Conservation (phyloP, 2,797 vertebrate species). For the Sebastes goodei region DNA sequence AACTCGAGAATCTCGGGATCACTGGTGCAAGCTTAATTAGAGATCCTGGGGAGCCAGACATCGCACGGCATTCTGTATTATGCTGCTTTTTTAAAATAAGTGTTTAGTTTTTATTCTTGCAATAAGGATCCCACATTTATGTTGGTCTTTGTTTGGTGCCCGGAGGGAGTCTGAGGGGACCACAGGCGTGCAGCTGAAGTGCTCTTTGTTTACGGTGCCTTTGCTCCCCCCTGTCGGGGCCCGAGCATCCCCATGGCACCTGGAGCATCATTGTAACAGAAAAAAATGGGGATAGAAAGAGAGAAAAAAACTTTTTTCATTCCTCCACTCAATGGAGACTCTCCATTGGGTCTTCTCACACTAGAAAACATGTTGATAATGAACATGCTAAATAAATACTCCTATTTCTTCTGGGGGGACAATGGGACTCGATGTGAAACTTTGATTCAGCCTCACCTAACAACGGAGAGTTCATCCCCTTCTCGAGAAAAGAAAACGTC, state of each 20-base stretch:
- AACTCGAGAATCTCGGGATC: conserved; percentile 84
- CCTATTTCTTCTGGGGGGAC: conserved; percentile 76
- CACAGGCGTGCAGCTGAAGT: conserved; percentile 87
- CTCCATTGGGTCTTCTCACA: conserved; percentile 80
- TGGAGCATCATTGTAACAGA: conserved; percentile 90
- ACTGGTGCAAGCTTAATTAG: conserved; percentile 87
- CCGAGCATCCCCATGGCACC: conserved; percentile 85
- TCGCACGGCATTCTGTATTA: conserved; percentile 83
- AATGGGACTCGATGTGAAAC: conserved; percentile 84
- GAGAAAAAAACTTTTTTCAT: conserved; percentile 79
- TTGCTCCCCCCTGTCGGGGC: conserved; percentile 79
- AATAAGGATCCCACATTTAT: conserved; percentile 89
- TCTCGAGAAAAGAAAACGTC: conserved; percentile 65
- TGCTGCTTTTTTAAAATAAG: conserved; percentile 86
- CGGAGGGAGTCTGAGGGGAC: conserved; percentile 83
- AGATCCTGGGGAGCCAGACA: conserved; percentile 84
- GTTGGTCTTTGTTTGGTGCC: conserved; percentile 85
- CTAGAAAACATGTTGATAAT: conserved; percentile 87
- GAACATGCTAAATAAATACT: conserved; percentile 88
- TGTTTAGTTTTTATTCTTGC: conserved; percentile 91
- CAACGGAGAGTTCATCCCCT: conserved; percentile 72
- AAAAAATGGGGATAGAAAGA: conserved; percentile 84
- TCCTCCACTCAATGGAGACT: conserved; percentile 79
- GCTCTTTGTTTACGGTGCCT: conserved; percentile 86
- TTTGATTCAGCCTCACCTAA: conserved; percentile 80